A percentile compares a stretch with the other conserved stretches of the same genome.
These are phyloP conservation scores for Hippocampus zosterae DNA, from an alignment of 2,113 vertebrate genomes.

Conservation along the genomic window DNA sequence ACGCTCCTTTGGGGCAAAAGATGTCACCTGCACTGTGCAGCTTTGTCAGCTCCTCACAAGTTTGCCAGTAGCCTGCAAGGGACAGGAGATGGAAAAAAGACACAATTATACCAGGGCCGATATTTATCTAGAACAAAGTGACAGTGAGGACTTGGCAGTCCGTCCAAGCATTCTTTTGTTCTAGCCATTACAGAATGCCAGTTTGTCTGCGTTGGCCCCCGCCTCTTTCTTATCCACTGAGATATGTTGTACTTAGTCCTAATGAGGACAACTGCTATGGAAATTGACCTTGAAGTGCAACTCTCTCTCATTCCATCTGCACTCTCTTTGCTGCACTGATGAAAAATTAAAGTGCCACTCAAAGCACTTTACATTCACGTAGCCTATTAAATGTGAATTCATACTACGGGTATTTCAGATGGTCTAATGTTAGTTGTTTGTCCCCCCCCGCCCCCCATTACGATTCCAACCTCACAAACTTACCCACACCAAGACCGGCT, in stretches of 20 bases:
- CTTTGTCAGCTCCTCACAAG: constrained; percentile 83
- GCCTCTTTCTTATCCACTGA: too few species aligned
- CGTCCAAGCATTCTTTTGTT: too few species aligned
- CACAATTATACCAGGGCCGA: not conserved
- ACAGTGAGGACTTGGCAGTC: not conserved
- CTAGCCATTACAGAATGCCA: not conserved
- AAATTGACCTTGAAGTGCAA: too few species aligned
- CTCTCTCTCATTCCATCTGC: not conserved
- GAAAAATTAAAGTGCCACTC: too few species aligned
- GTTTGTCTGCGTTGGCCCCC: too few species aligned
- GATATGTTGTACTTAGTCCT: too few species aligned
- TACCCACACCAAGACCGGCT: constrained; percentile 88
- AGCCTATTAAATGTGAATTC: not conserved
- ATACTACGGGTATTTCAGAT: not conserved
- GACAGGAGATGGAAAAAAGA: constrained; percentile 5
- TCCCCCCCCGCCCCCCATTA: too few species aligned
- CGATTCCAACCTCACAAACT: not conserved
- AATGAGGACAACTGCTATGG: too few species aligned
- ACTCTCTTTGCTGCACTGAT: not conserved
- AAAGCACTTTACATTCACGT: not conserved
- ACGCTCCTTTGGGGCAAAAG: constrained; percentile 75
- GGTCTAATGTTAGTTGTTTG: not conserved
- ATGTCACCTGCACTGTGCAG: constrained; percentile 73
- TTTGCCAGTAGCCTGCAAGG: constrained; percentile 83
- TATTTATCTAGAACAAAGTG: constrained; percentile 29